Base-by-base conservation (phyloP, 2,888 invertebrate species). In the Saturnia japonica region DNA sequence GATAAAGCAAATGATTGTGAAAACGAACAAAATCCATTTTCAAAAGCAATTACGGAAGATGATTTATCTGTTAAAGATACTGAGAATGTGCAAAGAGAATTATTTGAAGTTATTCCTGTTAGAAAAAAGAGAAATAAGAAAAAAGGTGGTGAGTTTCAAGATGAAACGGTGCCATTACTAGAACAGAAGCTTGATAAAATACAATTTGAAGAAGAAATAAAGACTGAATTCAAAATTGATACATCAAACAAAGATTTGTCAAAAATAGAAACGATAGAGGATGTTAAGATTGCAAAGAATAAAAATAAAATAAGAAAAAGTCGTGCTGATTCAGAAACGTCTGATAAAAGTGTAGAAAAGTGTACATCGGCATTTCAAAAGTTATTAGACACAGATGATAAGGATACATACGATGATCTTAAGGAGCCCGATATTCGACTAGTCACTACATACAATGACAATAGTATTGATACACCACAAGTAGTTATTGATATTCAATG, bases 41-140 rank as follows among this genome's bases (percentile, higher is more conserved):
- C 40, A 16, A 67, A 70, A 42, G 19, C 28, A 9, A 34, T 43
- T 40, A 42, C 40, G n/a, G 9, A 12, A 11, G 45, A 22, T 12
- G 42, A n/a, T 12, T 14, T 43, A n/a, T 60, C 70, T 67, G 68
- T 67, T 60, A 71, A 45, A 68, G 68, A 70, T 67, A 34, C 47
- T 43, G 76, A 75, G 19, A 64, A 64, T 40, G n/a, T 64, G 40
- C 19, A n/a, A 19, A 3, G 14, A 2, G 40, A 64, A 40, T 40
- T 64, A 40, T n/a, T 11, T 40, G 40, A 64, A 40, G 40, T 64
- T 64, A 88, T 90, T 12, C 84, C 80, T 71, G 81, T 83, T 57
- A 85, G 90, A 68, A 93, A 91, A 80, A 93, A 93, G 83, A 93
- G 92, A 80, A 91, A 88, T 62, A 91, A 93, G 75, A 85, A 91